Evolutionary conservation across 2,888 invertebrate genomes (phyloP), one percentile per base, ranked within the genome.

Genomic region (Lasioglossum malachurum): DNA sequence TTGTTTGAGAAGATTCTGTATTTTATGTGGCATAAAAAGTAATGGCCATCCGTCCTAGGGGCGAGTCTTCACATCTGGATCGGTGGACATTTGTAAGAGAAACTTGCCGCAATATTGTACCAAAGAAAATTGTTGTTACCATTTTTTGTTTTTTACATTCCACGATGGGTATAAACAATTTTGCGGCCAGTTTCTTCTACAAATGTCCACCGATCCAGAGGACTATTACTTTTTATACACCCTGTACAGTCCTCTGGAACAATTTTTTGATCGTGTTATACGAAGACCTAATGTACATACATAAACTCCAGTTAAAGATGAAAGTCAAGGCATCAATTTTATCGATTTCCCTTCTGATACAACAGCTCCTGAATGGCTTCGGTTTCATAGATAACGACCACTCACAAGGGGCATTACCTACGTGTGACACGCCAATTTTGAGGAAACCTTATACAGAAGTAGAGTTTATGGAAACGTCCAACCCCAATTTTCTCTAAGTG

Each of bases 401-500:
- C 53, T 53, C 7, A n/a, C 27, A 74, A 31, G 64, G 64, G 12
- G 31, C 31, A 31, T 64, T 64, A 64, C 7, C 64, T 64, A 64
- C 64, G 64, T 64, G 64, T 64, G 64, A 64, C 64, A 64, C 64
- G 64, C 19, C 64, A 64, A 64, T 64, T 64, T 64, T 31, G 64
- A 31, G 64, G 31, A 31, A 64, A 64, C 31, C 64, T 31, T 31
- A 19, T 31, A 31, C 31, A 31, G 64, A 31, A 27, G 31, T 64
- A 31, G 16, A 64, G 64, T 64, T 31, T 64, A 64, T 31, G 31
- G 64, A 19, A 64, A 64, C 31, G 31, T 16, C 19, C 16, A 31
- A 31, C 64, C 64, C 31, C 64, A 64, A 64, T 64, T 64, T 31
- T 31, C 31, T 64, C 3, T 64, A 64, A 64, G 64, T 64, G 8